A percentile compares a stretch with the other conserved stretches of the same genome.
phyloP scores from a whole-genome alignment of 1,140 invertebrate genomes.

The Drosophila arizonae region DNA sequence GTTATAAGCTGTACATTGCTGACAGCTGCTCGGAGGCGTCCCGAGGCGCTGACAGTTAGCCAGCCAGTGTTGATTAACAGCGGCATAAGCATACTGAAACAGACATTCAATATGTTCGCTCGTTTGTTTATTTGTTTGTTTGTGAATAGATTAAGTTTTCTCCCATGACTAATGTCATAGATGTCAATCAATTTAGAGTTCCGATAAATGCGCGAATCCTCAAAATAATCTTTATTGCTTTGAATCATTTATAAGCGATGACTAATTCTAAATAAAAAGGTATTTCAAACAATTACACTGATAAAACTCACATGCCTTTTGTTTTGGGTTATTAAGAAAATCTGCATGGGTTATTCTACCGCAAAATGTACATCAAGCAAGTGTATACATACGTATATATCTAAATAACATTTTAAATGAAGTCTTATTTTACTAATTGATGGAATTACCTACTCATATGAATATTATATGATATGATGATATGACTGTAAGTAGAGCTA shows the following conservation, averaged over 20 bases:
- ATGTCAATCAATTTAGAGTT: not conserved
- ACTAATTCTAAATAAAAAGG: not conserved
- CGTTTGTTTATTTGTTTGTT: not conserved
- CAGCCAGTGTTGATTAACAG: slow-evolving; percentile 34
- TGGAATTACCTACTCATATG: too few relatives aligned
- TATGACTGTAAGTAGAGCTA: too few relatives aligned
- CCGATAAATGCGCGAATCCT: too few relatives aligned
- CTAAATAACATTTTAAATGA: too few relatives aligned
- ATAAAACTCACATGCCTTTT: slow-evolving; percentile 4
- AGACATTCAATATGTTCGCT: not conserved
- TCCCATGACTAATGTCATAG: slow-evolving; percentile 5
- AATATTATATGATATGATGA: too few relatives aligned
- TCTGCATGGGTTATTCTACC: too few relatives aligned
- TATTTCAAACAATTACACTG: not conserved
- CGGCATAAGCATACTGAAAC: not conserved
- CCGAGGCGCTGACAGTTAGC: slow-evolving; percentile 14
- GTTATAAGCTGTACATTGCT: slow-evolving; percentile 41
- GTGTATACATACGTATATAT: too few relatives aligned
- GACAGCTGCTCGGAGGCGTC: slow-evolving; percentile 22
- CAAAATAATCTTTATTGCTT: not conserved
- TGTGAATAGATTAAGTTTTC: not conserved
- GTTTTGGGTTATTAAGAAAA: not conserved
- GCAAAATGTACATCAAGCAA: too few relatives aligned
- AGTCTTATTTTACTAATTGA: too few relatives aligned
- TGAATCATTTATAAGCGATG: not conserved